phyloP scores from a whole-genome alignment of 1,140 invertebrate species.

The honey bee (Apis mellifera) region Amel_HAv3.1 CM009934.2:3941501-3942000 shows the following conservation, averaged over 20 bases:
- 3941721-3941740: conserved; percentile 81
- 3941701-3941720: conserved; percentile 81
- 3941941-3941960: conserved; percentile 53
- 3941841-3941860: conserved; percentile 57
- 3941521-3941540: neutral
- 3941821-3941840: conserved; percentile 37
- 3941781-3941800: conserved; percentile 10
- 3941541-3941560: neutral
- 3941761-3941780: conserved; percentile 41
- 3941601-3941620: neutral
- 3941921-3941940: conserved; percentile 2
- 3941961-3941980: conserved; percentile 39
- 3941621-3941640: conserved; percentile 42
- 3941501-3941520: neutral
- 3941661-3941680: conserved; percentile 36
- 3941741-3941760: conserved; percentile 71
- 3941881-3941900: conserved; percentile 29
- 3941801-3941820: conserved; percentile 12
- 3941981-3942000: conserved; percentile 73
- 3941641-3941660: conserved; percentile 49
- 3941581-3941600: neutral
- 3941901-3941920: conserved; percentile 4
- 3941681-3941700: conserved; percentile 69
- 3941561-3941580: no score
- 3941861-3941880: conserved; percentile 30